Evolutionary conservation across 2,113 vertebrate genomes (phyloP), one percentile per base, ranked within the genome.

Genomic region (Caloenas nicobarica): DNA sequence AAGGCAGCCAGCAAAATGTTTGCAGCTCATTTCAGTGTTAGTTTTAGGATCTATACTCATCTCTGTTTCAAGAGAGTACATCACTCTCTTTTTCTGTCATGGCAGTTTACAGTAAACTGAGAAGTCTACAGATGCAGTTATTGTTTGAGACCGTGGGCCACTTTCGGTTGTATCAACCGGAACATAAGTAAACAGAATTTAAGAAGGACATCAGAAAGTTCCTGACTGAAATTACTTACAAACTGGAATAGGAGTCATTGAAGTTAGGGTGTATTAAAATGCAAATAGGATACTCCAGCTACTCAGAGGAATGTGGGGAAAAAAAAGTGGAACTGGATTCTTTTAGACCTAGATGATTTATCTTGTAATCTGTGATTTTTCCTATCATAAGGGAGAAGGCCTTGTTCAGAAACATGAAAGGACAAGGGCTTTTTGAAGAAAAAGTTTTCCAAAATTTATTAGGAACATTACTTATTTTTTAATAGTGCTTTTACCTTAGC

Each of bases 1-100:
- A 94, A 38, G 58, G 34, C 54, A 87, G 81, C 86, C 92, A 94
- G 76, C 48, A 82, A 82, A 91, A 87, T 66, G 36, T 81, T 91
- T 86, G 62, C 93, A 85, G 62, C 66, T 91, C 46, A 24, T 64
- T 93, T 92, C 46, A 74, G 31, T 72, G 69, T 86, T 95, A 71
- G 78, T 86, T 93, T 88, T 70, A 80, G 74, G 65, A 65, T 93
- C 61, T 71, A 0, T 71, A 91, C 83, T 88, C 2, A 42, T 86
- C 61, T 71, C 34, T 62, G 7, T 72, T 83, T 79, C 13, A 50
- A 76, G 28, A 80, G 51, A 84, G 48, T 58, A 34, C 14, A 13
- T 94, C 0, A 5, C 38, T 79, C 5, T 51, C 28, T 15, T 61
- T 36, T 18, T 18, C 24, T 9, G 3, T 70, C 13, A 3, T 8